Base-by-base conservation (phyloP, 1,140 invertebrate species). In the Druon quercuslanigerum region DNA sequence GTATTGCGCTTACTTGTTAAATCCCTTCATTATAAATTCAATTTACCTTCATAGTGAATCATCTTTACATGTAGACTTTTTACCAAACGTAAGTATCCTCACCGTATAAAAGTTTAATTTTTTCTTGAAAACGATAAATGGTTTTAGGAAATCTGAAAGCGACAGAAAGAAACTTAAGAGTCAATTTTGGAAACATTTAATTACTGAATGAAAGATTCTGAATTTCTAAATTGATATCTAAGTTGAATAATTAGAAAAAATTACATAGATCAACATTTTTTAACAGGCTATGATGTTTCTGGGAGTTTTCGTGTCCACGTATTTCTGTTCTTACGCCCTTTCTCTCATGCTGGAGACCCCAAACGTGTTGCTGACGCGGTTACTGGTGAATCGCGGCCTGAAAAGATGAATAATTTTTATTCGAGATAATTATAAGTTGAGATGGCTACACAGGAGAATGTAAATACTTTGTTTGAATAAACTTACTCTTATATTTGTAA, bases 1-100 rank as follows among this genome's bases (percentile, higher is more conserved):
- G 0, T 92, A 90, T 66, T 90, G 90, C 71, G 89, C 89, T 51
- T 93, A 93, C 84, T 85, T 93, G 1, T n/a, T 92, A 14, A 93
- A 93, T 86, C 92, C 92, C 8, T 84, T 93, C 17, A 51, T 92
- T 7, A 88, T 91, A 77, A 83, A 79, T 82, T 87, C 86, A 0
- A 73, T 89, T 46, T 87, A 84, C 46, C 73, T 89, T 50, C 54
- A 81, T 7, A 79, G 78, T 20, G 86, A 87, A 75, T 80, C 82
- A 0, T 3, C 82, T 0, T 0, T 71, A 0, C 87, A 88, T 56
- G 20, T 88, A 1, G 89, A 91, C 50, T 74, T 88, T n/a, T 25
- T 88, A 20, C 74, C 77, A 51, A 83, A 80, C n/a, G 90, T 91
- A 86, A 90, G 84, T 84, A 51, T 50, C 71, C 72, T 52, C 51